Evolutionary conservation across 2,113 vertebrate species (phyloP), one percentile per base, ranked within the genome.

Genomic region (Scomber colias): DNA sequence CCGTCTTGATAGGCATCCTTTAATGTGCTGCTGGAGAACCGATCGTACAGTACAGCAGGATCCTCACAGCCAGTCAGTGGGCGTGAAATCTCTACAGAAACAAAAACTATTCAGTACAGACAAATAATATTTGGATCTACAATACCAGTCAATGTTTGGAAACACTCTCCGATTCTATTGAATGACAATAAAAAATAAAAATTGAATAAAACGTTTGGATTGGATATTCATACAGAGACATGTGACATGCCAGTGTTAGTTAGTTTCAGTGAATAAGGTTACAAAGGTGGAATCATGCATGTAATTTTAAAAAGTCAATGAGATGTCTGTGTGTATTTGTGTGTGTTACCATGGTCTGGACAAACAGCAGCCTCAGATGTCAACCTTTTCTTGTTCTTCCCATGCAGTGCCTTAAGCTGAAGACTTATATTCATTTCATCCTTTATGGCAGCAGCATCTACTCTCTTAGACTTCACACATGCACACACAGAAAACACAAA

Each of bases 21-120:
- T 83, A 96, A 82, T 0, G 94, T 48, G 92, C 93, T 92, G 69
- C 87, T 95, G 78, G 87, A 87, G 93, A 99, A 93, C 31, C 96
- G 27, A 10, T 95, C 92, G 73, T 96, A 96, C 24, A 98, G 90
- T 44, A 92, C 66, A 24, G 93, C 69, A 10, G 93, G 90, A 90
- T 96, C 95, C 71, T 98, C 96, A 46, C 87, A 17, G 89, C 93
- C 92, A 40, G 92, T 94, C 40, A 96, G 88, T 15, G 81, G 57
- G 12, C 9, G 53, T 17, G 61, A 16, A 63, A 31, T 67, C 11
- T 81, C 92, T 85, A 69, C 0, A 27, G 79, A 86, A 65, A 88
- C 31, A 35, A 81, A 90, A 81, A 64, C 21, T 35, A 3, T 61
- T 63, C 2, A 57, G 10, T 17, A 12, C 17, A 16, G 4, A 62